phyloP scores from a whole-genome alignment of 2,113 vertebrate genomes.

The Cyanocitta stelleri region DNA sequence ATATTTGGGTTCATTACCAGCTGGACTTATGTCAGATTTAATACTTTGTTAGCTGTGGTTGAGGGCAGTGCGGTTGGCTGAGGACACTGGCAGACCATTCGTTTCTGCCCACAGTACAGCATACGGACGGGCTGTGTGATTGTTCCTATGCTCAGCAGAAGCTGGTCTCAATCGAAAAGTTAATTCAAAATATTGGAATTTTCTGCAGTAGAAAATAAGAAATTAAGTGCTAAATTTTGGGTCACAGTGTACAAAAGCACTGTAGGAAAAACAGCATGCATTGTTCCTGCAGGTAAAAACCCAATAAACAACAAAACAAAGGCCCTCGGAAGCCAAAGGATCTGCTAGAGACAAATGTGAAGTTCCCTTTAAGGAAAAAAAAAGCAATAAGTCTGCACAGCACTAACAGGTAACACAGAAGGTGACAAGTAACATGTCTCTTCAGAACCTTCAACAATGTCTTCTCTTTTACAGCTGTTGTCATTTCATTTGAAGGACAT shows the following conservation, averaged over 20 bases:
- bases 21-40: neutral
- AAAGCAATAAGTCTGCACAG: neutral
- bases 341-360: neutral
- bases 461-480: neutral
- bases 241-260: neutral
- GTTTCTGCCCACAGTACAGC: neutral
- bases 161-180: neutral
- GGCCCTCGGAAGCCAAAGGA: neutral
- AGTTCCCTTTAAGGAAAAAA: neutral
- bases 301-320: neutral
- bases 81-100: neutral
- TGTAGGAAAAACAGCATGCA: neutral
- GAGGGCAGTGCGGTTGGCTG: neutral
- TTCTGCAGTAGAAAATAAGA: neutral
- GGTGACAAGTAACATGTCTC: neutral
- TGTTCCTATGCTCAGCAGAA: neutral
- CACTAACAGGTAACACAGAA: neutral
- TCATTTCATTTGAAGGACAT: constrained; percentile 33
- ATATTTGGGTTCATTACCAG: neutral
- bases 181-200: neutral
- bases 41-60: neutral
- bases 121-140: neutral
- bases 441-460: neutral
- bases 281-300: neutral
- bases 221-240: neutral